These are phyloP conservation scores for Cryptoprocta ferox DNA, from an alignment of 2,797 vertebrate species.

Conservation along the genomic window DNA sequence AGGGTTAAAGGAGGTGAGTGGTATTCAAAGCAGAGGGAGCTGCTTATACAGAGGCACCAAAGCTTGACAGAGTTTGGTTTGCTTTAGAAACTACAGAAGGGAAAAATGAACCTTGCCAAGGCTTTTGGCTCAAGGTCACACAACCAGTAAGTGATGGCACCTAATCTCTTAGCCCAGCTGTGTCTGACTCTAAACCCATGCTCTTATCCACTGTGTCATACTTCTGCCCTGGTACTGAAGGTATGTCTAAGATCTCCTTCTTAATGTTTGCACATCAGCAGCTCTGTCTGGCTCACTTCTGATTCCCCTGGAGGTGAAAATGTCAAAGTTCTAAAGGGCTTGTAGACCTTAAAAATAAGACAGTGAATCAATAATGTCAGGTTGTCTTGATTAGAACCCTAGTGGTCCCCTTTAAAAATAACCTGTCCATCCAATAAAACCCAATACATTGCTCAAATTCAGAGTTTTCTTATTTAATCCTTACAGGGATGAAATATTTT, in stretches of 20 bases:
- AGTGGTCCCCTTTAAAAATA: slow-evolving; percentile 30
- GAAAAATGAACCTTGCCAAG: slow-evolving; percentile 10
- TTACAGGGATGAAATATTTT: background rate
- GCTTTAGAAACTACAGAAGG: slow-evolving; percentile 45
- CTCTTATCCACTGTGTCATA: background rate
- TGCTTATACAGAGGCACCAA: background rate
- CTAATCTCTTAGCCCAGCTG: slow-evolving; percentile 6
- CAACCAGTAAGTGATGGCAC: background rate
- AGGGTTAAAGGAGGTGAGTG: slow-evolving; percentile 13
- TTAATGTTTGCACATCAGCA: slow-evolving; percentile 9
- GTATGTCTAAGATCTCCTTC: background rate
- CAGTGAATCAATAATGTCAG: background rate
- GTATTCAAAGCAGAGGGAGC: background rate
- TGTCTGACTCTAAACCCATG: slow-evolving; percentile 18
- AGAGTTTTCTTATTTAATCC: background rate
- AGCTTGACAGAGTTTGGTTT: background rate
- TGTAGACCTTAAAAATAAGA: slow-evolving; percentile 21
- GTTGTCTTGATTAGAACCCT: slow-evolving; percentile 26
- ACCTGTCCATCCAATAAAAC: background rate
- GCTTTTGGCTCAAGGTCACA: background rate
- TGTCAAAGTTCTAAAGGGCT: slow-evolving; percentile 40
- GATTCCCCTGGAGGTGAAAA: slow-evolving; percentile 15
- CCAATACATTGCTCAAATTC: background rate
- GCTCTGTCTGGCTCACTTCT: slow-evolving; percentile 30
- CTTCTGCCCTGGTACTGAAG: background rate